Percentiles rank a stretch among this genome's conserved stretches.
phyloP scores from a whole-genome alignment of 2,113 vertebrate species.

The Poecilia latipinna region DNA sequence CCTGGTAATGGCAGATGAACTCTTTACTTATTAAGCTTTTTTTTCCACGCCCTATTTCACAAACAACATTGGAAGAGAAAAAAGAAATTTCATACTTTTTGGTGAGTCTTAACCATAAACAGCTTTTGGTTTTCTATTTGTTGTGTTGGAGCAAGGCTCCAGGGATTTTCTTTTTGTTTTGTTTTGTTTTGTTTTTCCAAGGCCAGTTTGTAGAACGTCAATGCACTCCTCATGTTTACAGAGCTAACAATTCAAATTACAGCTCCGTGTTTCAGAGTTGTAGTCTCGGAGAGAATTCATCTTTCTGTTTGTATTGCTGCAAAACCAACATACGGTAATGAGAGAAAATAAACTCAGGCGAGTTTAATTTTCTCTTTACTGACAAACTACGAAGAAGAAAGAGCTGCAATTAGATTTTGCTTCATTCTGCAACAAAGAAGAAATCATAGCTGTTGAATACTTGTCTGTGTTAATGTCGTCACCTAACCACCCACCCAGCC shows the following conservation, averaged over 20 bases:
- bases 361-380: conserved; percentile 7
- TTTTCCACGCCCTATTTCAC: not conserved
- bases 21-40: not conserved
- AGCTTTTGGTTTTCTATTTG: not conserved
- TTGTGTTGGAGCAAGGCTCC: not conserved
- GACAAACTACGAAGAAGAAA: not conserved
- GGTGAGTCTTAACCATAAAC: conserved; percentile 10
- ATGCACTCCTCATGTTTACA: conserved; percentile 9
- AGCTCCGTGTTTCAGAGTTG: not conserved
- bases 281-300: not conserved
- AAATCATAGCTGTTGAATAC: not conserved
- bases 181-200: too few relatives aligned
- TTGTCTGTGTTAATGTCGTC: not conserved
- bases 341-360: not conserved
- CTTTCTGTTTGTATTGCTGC: not conserved
- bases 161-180: not conserved
- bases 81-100: conserved; percentile 7
- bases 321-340: not conserved
- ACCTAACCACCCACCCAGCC: not conserved
- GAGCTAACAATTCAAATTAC: conserved; percentile 6
- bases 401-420: not conserved
- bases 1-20: conserved; percentile 24
- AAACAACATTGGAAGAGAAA: conserved; percentile 10
- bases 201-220: conserved; percentile 4
- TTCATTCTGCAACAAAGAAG: conserved; percentile 24